Base-by-base conservation (phyloP, 2,113 vertebrate species). In the Leptobrachium ailaonicum region DNA sequence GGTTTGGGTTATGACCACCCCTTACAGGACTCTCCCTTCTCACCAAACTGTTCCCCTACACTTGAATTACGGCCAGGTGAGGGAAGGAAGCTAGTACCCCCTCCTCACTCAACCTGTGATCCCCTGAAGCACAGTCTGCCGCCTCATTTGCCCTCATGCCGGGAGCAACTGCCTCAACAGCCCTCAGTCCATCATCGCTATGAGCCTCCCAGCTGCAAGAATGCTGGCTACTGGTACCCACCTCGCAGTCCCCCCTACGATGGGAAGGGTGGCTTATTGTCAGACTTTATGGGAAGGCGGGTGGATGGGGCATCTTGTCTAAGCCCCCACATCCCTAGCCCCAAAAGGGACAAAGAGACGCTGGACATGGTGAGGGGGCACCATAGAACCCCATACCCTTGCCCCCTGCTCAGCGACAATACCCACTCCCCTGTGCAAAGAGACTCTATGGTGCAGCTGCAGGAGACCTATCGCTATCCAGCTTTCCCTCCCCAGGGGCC, bases 121-220 rank as follows among this genome's bases (percentile, higher is more conserved):
- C 85, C 73, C 88, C 80, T 80, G 14, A 78, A 82, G 71, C 74
- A 82, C 66, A 71, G 68, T 41, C 81, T 90, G 85, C 87, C 81
- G 0, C 85, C 88, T 43, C 92, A 93, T 85, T 86, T 93, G 82
- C 74, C 80, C 67, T 82, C 89, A 73, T 97, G 95, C 93, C 96
- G 92, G 71, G 95, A 96, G 84, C 95, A 97, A 85, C 86, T 92
- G 0, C 86, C 93, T 85, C 92, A 95, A 44, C 97, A 99, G 83
- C 89, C 95, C 4, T 87, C 93, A 86, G 92, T 95, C 20, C 97
- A 99, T 82, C 89, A 95, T 8, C 97, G 98, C 91, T 98, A 98
- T 7, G 97, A 99, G 86, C 96, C 96, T 75, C 96, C 97, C 85
- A 96, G 95, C 76, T 98, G 97, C 92, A 97, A 97, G 91, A 95